phyloP scores from a whole-genome alignment of 1,140 invertebrate species.

The Halesus radiatus region DNA sequence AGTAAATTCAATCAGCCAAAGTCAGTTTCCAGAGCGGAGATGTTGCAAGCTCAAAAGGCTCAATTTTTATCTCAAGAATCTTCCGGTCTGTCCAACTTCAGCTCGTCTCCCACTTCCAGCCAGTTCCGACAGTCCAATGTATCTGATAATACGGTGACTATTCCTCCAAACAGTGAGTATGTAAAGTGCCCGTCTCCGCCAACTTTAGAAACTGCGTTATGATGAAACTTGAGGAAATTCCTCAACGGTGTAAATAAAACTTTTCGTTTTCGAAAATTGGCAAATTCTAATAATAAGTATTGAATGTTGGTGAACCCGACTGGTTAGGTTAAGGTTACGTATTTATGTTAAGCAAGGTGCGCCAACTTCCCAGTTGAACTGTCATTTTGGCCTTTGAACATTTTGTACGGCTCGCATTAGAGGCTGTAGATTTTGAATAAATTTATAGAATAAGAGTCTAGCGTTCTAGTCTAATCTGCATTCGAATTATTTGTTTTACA shows the following conservation, averaged over 20 bases:
- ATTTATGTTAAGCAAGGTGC: neutral
- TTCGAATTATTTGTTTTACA: conserved; percentile 17
- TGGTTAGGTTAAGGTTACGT: no score
- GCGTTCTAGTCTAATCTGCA: conserved; percentile 42
- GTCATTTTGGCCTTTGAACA: neutral
- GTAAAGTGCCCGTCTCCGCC: conserved; percentile 61
- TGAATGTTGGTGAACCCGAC: conserved; percentile 1
- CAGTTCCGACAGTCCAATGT: conserved; percentile 3
- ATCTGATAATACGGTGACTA: conserved; percentile 16
- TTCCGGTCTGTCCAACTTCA: neutral
- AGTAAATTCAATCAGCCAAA: conserved; percentile 34
- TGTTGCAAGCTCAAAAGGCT: conserved; percentile 53
- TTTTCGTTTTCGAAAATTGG: conserved; percentile 20
- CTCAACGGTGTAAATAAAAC: conserved; percentile 22
- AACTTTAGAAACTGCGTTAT: conserved; percentile 75
- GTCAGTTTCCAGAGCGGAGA: conserved; percentile 51
- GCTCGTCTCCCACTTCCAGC: neutral
- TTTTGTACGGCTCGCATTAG: conserved; percentile 21
- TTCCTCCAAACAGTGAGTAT: conserved; percentile 58
- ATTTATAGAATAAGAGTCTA: conserved; percentile 21
- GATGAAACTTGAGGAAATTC: conserved; percentile 59
- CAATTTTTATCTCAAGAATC: conserved; percentile 52
- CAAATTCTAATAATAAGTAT: conserved; percentile 21
- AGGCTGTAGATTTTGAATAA: conserved; percentile 24
- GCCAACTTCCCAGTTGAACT: conserved; percentile 12